Evolutionary conservation across 1,140 invertebrate species (phyloP).

Genomic region (Odontomachus brunneus): DNA sequence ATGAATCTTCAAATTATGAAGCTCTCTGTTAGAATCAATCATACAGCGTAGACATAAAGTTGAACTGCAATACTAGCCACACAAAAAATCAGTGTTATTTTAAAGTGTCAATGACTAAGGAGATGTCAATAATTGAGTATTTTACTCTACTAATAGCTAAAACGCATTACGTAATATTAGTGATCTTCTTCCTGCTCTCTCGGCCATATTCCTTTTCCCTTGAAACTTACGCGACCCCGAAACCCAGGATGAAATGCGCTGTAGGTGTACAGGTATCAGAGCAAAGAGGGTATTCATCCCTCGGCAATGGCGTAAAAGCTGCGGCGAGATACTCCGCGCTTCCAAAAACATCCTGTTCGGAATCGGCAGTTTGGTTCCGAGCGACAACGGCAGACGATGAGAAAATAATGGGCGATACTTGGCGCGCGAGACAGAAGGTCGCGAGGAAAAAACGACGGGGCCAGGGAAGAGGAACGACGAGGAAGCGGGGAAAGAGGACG

Average conservation of each 20-base stretch:
- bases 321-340: not conserved
- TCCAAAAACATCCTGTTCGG: slow-evolving; percentile 16
- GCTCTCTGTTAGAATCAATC: too few relatives aligned
- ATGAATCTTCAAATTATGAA: too few relatives aligned
- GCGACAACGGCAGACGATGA: slow-evolving; percentile 36
- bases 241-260: slow-evolving; percentile 4
- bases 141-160: not conserved
- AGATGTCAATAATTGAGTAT: too few relatives aligned
- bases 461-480: not conserved
- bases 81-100: too few relatives aligned
- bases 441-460: slow-evolving; percentile 14
- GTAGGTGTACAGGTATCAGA: slow-evolving; percentile 1
- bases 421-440: slow-evolving; percentile 41
- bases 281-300: not conserved
- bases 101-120: too few relatives aligned
- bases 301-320: not conserved
- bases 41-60: too few relatives aligned
- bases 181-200: not conserved
- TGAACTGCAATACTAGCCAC: too few relatives aligned
- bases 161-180: not conserved
- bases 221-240: not conserved
- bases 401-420: slow-evolving; percentile 39
- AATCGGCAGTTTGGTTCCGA: slow-evolving; percentile 6
- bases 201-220: not conserved
- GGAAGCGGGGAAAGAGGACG: slow-evolving; percentile 10